Evolutionary conservation across 1,140 invertebrate species (phyloP).

Genomic region (Tribolium madens): DNA sequence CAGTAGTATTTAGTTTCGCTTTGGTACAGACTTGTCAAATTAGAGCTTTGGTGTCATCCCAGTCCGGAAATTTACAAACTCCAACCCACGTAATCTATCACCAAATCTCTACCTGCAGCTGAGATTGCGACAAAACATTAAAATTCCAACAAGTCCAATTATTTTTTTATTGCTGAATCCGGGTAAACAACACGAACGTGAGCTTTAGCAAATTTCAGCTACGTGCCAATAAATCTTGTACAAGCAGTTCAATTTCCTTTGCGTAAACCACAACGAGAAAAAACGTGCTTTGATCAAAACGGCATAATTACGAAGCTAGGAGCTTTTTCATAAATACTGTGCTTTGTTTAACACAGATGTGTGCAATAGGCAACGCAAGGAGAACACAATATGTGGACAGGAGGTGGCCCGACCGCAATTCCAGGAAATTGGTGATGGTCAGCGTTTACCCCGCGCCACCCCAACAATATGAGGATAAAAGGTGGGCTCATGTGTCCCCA

Average conservation of each 20-base stretch:
- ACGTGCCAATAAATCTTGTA: slow-evolving; percentile 23
- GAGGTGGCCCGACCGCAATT: slow-evolving; percentile 18
- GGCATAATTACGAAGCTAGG: not conserved
- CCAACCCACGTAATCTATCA: slow-evolving; percentile 15
- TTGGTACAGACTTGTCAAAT: slow-evolving; percentile 19
- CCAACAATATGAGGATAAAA: not conserved
- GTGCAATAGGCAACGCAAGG: slow-evolving; percentile 1
- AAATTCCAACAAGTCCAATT: slow-evolving; percentile 24
- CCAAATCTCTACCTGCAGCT: slow-evolving; percentile 25
- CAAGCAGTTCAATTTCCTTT: slow-evolving; percentile 23
- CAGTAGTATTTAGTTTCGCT: slow-evolving; percentile 7
- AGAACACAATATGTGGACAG: slow-evolving; percentile 19
- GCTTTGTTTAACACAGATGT: slow-evolving; percentile 8
- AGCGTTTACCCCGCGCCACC: not conserved
- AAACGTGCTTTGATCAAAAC: slow-evolving; percentile 13
- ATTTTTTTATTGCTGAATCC: slow-evolving; percentile 15
- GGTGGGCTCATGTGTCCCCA: not conserved
- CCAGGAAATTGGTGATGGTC: slow-evolving; percentile 28
- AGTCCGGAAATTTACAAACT: slow-evolving; percentile 14
- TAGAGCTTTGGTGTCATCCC: slow-evolving; percentile 12
- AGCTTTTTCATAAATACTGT: slow-evolving; percentile 7
- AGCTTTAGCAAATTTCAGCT: slow-evolving; percentile 19
- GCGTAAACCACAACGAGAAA: not conserved
- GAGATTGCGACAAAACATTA: not conserved
- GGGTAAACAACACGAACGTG: slow-evolving; percentile 7